Evolutionary conservation across 2,888 invertebrate species (phyloP).

Genomic region (Tetranychus truncatus): DNA sequence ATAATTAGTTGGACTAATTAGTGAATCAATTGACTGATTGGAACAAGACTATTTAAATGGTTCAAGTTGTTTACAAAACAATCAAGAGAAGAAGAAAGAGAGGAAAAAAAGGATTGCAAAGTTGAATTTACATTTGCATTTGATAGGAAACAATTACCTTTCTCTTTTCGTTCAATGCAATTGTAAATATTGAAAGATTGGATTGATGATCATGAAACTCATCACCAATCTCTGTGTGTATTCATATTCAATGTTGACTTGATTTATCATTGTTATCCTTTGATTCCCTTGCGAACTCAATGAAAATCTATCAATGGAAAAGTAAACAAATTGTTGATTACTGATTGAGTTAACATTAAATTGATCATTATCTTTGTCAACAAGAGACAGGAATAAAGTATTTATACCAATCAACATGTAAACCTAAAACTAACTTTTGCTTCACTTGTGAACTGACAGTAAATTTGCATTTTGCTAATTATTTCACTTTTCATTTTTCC

Average conservation of each 20-base stretch:
- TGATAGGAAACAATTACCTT: no score
- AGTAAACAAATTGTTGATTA: conserved; percentile 1
- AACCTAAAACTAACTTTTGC: neutral
- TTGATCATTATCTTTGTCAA: neutral
- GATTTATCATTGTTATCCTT: neutral
- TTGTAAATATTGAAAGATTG: neutral
- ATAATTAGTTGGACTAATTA: no score
- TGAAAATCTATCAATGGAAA: neutral
- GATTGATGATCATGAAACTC: neutral
- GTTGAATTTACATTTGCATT: no score
- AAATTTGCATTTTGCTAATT: no score
- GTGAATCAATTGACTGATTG: no score
- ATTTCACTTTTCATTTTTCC: no score
- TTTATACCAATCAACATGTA: neutral
- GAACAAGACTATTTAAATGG: no score
- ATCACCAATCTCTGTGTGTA: neutral
- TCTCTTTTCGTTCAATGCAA: neutral
- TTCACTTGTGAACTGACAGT: no score
- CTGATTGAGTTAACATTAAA: neutral
- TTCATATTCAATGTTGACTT: neutral
- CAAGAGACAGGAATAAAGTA: neutral
- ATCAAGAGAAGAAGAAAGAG: no score
- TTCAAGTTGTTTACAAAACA: no score
- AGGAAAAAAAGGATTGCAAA: no score
- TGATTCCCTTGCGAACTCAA: neutral